A percentile compares a stretch with the other conserved stretches of the same genome.
Conservation (phyloP, 2,888 invertebrate species). For the Encarsia formosa region DNA sequence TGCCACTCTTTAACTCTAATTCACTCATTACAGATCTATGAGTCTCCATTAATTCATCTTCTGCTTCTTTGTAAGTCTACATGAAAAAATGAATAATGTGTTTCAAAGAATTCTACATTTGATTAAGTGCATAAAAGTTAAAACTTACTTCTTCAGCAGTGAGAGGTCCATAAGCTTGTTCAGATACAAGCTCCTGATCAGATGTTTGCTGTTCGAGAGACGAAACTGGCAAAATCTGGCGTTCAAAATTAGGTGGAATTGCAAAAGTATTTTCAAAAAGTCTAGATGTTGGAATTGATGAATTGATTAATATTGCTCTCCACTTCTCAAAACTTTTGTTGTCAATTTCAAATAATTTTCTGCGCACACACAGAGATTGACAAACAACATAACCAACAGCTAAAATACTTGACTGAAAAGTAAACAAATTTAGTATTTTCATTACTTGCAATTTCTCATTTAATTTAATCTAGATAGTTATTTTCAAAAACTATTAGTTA, state of each 20-base stretch:
- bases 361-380: constrained; percentile 53
- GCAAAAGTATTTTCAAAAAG: no score
- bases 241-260: no score
- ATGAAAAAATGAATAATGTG: no score
- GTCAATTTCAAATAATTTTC: constrained; percentile 37
- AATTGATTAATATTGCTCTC: no score
- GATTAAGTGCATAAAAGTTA: no score
- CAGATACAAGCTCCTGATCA: no score
- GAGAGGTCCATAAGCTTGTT: constrained; percentile 38
- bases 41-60: constrained; percentile 38
- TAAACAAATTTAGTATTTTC: not conserved
- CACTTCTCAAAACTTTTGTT: constrained; percentile 30
- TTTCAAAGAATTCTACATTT: no score
- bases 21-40: constrained; percentile 58
- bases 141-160: constrained; percentile 42
- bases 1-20: constrained; percentile 59
- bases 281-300: no score
- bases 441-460: not conserved
- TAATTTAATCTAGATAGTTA: not conserved
- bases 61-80: constrained; percentile 41
- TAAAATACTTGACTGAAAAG: constrained; percentile 58
- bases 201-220: no score
- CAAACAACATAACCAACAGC: constrained; percentile 63
- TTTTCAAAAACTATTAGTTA: not conserved
- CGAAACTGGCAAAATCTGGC: no score